These are phyloP conservation scores for Anolis apletophallus DNA, from an alignment of 2,797 vertebrate species.

Conservation along the genomic window DNA sequence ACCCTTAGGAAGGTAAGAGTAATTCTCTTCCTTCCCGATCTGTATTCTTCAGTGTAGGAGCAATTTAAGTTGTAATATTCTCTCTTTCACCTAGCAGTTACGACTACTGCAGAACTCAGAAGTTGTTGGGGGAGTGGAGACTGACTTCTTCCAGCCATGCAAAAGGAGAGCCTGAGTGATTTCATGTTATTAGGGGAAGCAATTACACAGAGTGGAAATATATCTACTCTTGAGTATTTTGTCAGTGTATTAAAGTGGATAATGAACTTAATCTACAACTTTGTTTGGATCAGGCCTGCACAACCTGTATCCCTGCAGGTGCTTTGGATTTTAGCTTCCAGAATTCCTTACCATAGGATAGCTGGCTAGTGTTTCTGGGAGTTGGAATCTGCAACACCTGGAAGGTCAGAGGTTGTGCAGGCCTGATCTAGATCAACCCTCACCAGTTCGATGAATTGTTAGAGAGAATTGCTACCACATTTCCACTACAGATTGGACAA, in stretches of 20 bases:
- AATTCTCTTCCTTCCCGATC: not conserved
- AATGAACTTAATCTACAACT: not conserved
- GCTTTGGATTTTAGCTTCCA: too few relatives aligned
- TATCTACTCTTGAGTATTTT: not conserved
- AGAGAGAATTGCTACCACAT: not conserved
- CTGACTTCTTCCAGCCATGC: not conserved
- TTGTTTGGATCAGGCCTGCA: not conserved
- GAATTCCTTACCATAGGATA: too few relatives aligned
- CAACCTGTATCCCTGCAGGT: too few relatives aligned
- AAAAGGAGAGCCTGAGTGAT: too few relatives aligned
- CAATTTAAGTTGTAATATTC: not conserved
- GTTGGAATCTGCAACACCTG: too few relatives aligned
- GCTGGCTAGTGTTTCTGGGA: too few relatives aligned
- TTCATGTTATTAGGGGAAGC: not conserved
- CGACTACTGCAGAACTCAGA: not conserved
- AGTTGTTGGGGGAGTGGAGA: not conserved
- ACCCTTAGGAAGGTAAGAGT: not conserved
- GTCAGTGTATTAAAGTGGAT: not conserved
- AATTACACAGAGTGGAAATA: not conserved
- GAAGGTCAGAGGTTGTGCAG: too few relatives aligned
- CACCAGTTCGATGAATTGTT: too few relatives aligned
- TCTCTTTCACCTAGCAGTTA: not conserved
- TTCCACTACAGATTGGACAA: too few relatives aligned
- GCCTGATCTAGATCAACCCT: too few relatives aligned
- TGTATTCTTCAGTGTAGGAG: not conserved